These are phyloP conservation scores for Hippopotamus amphibius DNA, from an alignment of 2,113 vertebrate genomes.

Conservation along the genomic window DNA sequence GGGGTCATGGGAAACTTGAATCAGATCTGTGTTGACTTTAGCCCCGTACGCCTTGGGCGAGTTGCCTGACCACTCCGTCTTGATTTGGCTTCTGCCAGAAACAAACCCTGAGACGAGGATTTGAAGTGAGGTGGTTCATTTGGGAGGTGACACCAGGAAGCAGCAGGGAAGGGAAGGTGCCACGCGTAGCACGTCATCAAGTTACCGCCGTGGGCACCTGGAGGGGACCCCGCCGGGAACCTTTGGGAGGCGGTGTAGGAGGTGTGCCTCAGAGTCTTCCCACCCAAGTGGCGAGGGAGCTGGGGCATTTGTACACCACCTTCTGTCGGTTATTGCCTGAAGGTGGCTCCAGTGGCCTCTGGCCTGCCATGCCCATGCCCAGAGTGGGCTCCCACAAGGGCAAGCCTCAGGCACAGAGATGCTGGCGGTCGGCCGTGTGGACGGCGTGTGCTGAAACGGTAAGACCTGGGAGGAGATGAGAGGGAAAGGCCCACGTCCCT, in stretches of 20 bases:
- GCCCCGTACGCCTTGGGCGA: background rate
- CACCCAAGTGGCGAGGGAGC: background rate
- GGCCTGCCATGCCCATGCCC: accelerated
- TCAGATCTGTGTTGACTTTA: background rate
- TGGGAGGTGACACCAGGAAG: background rate
- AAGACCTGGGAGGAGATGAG: background rate
- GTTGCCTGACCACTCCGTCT: background rate
- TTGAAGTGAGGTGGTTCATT: background rate
- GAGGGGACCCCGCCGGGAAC: background rate
- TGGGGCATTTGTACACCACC: too few species aligned
- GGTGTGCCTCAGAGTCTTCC: accelerated
- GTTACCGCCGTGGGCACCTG: too few species aligned
- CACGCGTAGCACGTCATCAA: accelerated
- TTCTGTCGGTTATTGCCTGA: too few species aligned
- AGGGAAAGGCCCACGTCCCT: background rate
- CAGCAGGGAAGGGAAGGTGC: background rate
- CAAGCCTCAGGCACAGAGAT: background rate
- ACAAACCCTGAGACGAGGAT: background rate
- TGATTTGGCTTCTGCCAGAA: background rate
- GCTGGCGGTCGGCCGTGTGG: background rate
- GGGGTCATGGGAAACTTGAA: background rate
- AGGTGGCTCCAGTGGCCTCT: background rate
- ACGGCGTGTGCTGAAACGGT: accelerated
- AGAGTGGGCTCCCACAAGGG: background rate
- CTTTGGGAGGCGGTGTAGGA: background rate